A percentile compares a stretch with the other conserved stretches of the same genome.
Conservation (phyloP, 2,888 invertebrate species). For the Athalia rosae region DNA sequence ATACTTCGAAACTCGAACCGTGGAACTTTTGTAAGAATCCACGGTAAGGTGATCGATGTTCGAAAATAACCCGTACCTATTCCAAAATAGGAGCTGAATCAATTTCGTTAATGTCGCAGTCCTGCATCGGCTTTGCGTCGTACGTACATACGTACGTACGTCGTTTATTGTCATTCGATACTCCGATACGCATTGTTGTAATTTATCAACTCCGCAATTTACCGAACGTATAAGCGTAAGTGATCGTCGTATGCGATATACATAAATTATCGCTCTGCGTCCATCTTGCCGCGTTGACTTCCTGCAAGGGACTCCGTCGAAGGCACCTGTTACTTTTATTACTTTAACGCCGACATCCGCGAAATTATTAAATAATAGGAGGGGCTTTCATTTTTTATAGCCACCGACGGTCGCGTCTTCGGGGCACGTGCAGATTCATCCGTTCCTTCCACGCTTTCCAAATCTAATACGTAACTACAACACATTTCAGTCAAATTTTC, state of each 20-base stretch:
- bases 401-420: not conserved
- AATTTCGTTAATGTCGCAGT: slow-evolving; percentile 17
- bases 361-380: slow-evolving; percentile 22
- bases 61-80: not conserved
- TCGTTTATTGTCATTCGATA: not conserved
- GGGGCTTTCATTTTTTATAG: slow-evolving; percentile 9
- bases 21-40: slow-evolving; percentile 6
- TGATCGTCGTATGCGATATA: not conserved
- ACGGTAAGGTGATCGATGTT: slow-evolving; percentile 7
- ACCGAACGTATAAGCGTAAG: not conserved
- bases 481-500: too few species aligned
- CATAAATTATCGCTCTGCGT: slow-evolving; percentile 9
- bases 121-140: not conserved
- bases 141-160: not conserved
- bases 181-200: not conserved
- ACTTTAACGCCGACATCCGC: slow-evolving; percentile 33
- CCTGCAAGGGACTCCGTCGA: slow-evolving; percentile 9
- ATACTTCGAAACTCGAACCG: slow-evolving; percentile 1
- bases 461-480: too few species aligned
- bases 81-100: slow-evolving; percentile 4
- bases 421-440: not conserved
- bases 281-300: slow-evolving; percentile 22
- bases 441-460: not conserved
- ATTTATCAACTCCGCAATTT: too few species aligned
- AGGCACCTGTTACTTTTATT: slow-evolving; percentile 33